Evolutionary conservation across 2,888 invertebrate genomes (phyloP), one percentile per base, ranked within the genome.

Genomic region (Calliscelio sp.): DNA sequence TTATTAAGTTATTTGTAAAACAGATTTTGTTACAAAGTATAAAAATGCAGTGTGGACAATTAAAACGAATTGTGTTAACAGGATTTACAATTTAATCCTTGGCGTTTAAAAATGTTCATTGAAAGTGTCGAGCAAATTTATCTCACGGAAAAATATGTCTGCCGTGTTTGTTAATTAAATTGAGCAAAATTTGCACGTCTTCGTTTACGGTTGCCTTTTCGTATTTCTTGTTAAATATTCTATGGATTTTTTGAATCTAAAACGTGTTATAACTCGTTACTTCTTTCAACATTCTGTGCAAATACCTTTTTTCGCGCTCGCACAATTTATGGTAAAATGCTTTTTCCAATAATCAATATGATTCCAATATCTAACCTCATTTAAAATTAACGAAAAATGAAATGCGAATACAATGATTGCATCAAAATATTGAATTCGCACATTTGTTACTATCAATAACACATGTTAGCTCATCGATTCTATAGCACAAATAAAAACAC

Each of bases 271-370:
- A 63, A 46, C 65, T 65, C 65, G 11, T 65, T 65, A 65, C 49
- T 49, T 65, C 65, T 65, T 46, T 65, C 65, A 65, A 49, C 49
- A 65, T 49, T 7, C 46, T 65, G 65, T 65, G 49, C 65, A 65
- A 65, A 65, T 65, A 65, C n/a, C 65, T 32, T 65, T n/a, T 32
- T 32, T 65, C 65, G 16, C 49, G 32, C 49, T 49, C 65, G 25
- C 25, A 65, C 46, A 65, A 65, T 65, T 65, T 65, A 65, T 65
- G 65, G 14, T 25, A 49, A 65, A 63, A 65, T 14, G 65, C 65
- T 49, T 22, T 65, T 49, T 46, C 65, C 32, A n/a, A 65, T 65
- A 65, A 65, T 65, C 65, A 65, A 65, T 65, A 65, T 65, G 14
- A 49, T 65, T 65, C 65, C 49, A 65, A 46, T 65, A 65, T 65